Base-by-base conservation (phyloP, 1,140 invertebrate species). In the Physella acuta region DNA sequence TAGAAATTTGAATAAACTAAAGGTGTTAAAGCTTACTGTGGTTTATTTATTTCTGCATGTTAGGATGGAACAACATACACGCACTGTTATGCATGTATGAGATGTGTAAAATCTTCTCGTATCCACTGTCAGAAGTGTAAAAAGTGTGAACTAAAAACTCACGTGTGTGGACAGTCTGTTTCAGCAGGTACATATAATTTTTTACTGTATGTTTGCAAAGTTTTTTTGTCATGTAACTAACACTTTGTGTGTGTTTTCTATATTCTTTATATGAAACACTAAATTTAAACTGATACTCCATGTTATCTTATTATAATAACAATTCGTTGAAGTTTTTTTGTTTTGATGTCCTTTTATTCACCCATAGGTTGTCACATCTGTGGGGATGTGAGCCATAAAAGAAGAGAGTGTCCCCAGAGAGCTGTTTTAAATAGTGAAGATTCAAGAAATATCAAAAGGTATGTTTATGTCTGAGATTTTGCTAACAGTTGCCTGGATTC, bases 91-190 rank as follows among this genome's bases (percentile, higher is more conserved):
- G 70, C 78, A 26, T 95, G 94, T 80, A 84, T 89, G n/a, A 84
- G 88, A 65, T 95, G 94, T 82, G 92, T 94, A 0, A 94, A 95
- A 82, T 89, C 91, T 1, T 90, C 90, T 26, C 94, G 92, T 88
- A 85, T 87, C n/a, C 93, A 95, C 84, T 94, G 93, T 75, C 73
- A 83, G 0, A 84, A 78, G 14, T 95, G 93, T 79, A 82, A 88
- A 0, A 85, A 89, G 66, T 94, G 93, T 81, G 83, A 85, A 56
- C 86, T 74, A 1, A 69, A 59, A 20, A 61, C 73, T 16, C 78
- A 80, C 36, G 66, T 14, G 31, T 80, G 78, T 78, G 77, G 75
- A 52, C 31, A 71, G 51, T 14, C 67, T 34, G 24, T 26, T 56
- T 24, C 49, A 26, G 56, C 64, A 73, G 73, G 74, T 75, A n/a